These are phyloP conservation scores for Fragum sueziense DNA, from an alignment of 2,888 invertebrate species.

Conservation along the genomic window DNA sequence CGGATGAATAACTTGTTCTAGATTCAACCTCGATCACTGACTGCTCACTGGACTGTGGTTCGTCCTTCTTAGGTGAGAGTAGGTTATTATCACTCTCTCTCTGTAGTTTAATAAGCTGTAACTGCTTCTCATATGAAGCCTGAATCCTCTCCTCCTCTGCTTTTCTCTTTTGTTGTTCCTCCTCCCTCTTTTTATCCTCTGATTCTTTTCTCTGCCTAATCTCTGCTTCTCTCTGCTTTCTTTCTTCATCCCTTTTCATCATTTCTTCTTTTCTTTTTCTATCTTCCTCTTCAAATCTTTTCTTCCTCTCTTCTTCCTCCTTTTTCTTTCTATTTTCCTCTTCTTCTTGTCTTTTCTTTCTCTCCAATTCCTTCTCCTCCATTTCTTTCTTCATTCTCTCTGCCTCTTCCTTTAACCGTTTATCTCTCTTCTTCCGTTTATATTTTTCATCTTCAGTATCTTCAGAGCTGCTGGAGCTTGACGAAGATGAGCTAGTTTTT, in stretches of 20 bases:
- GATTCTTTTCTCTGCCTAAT: not conserved
- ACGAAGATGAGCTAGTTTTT: conserved; percentile 35
- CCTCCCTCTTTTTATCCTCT: conserved; percentile 8
- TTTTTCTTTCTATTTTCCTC: conserved; percentile 18
- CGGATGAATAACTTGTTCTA: conserved; percentile 14
- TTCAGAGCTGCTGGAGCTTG: conserved; percentile 28
- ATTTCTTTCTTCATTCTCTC: conserved; percentile 17
- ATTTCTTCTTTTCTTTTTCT: conserved; percentile 29
- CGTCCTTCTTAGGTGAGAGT: not conserved
- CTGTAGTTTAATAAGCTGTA: conserved; percentile 38
- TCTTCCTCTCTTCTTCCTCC: conserved; percentile 22
- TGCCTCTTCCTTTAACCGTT: conserved; percentile 11
- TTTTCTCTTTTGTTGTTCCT: conserved; percentile 20
- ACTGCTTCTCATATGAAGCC: conserved; percentile 36
- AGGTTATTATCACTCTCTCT: conserved; percentile 37
- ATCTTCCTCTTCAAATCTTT: conserved; percentile 18
- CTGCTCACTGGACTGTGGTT: conserved; percentile 7
- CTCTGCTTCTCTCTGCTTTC: conserved; percentile 4
- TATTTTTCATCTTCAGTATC: conserved; percentile 45
- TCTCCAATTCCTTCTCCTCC: conserved; percentile 18
- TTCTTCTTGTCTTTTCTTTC: conserved; percentile 21
- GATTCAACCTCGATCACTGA: conserved; percentile 11
- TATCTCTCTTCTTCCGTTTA: conserved; percentile 19
- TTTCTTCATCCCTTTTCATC: conserved; percentile 16
- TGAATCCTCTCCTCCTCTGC: conserved; percentile 42